Conservation (phyloP, 2,113 vertebrate genomes). For the Desmodus rotundus region DNA sequence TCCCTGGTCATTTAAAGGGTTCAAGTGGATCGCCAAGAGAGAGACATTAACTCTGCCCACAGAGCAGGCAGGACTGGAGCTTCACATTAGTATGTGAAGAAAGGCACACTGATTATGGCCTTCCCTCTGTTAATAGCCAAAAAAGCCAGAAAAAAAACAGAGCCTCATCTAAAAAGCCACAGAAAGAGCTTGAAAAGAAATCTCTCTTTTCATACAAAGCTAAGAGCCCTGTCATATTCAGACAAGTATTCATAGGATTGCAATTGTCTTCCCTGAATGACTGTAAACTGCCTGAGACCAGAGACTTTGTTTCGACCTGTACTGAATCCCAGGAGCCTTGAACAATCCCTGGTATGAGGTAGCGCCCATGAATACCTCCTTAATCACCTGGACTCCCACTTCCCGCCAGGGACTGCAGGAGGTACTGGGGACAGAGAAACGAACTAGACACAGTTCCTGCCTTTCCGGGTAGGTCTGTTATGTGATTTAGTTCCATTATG, state of each 20-base stretch:
- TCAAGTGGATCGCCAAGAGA: background rate
- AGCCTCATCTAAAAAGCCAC: background rate
- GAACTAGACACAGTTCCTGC: background rate
- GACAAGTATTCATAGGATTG: accelerated
- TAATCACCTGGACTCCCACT: background rate
- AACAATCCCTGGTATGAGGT: background rate
- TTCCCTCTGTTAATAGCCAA: background rate
- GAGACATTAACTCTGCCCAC: background rate
- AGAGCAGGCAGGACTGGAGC: background rate
- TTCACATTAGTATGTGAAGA: background rate
- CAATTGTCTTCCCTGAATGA: accelerated
- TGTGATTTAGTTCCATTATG: background rate
- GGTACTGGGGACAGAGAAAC: background rate
- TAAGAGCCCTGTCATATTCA: background rate
- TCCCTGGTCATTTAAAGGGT: background rate
- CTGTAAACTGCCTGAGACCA: background rate
- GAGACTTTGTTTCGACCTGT: background rate
- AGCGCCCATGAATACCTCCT: background rate
- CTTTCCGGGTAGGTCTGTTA: background rate
- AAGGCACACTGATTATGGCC: background rate
- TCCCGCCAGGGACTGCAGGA: background rate
- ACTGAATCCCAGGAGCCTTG: background rate
- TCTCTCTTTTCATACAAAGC: background rate
- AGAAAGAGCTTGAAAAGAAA: background rate
- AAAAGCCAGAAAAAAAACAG: background rate